Percentiles rank a stretch among this genome's conserved stretches.
Evolutionary conservation across 37 sponge, comb jelly and placozoan genomes (phyloP).

Genomic region (Hexactinellida sp.): DNA sequence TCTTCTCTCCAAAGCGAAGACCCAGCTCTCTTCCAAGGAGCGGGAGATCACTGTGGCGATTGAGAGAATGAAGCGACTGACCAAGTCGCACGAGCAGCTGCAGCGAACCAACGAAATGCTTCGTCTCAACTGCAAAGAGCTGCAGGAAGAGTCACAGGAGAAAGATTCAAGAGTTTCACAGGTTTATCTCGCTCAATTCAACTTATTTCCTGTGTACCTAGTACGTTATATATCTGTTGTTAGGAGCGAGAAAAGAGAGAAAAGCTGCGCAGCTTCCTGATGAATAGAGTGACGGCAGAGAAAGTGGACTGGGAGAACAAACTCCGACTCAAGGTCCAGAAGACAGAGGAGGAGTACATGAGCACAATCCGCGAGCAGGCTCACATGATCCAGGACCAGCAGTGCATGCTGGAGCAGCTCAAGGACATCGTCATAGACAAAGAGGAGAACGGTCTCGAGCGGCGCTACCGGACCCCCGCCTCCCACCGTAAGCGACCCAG

Average conservation of each 20-base stretch:
- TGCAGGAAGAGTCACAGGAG: neutral
- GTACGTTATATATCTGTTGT: neutral
- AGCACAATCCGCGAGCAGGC: neutral
- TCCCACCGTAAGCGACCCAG: slow-evolving; percentile 50
- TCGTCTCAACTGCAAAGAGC: neutral
- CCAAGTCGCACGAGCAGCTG: neutral
- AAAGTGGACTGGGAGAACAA: slow-evolving; percentile 12
- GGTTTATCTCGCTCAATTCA: too few relatives aligned
- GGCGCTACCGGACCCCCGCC: neutral
- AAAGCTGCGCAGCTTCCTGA: neutral
- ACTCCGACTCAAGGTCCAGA: neutral
- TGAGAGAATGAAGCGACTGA: neutral
- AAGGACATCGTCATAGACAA: neutral
- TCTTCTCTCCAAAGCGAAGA: neutral
- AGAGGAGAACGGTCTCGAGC: neutral
- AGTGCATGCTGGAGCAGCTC: neutral
- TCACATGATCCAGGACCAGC: neutral
- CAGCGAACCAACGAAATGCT: slow-evolving; percentile 7
- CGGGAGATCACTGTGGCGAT: neutral
- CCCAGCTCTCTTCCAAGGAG: neutral
- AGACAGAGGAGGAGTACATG: slow-evolving; percentile 2
- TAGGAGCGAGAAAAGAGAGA: slow-evolving; percentile 5
- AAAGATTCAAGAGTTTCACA: neutral
- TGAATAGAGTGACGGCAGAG: slow-evolving; percentile 12
- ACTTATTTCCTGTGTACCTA: too few relatives aligned